A percentile compares a stretch with the other conserved stretches of the same genome.
Conservation (phyloP, 2,113 vertebrate genomes). For the Sinocyclocheilus anshuiensis region DNA sequence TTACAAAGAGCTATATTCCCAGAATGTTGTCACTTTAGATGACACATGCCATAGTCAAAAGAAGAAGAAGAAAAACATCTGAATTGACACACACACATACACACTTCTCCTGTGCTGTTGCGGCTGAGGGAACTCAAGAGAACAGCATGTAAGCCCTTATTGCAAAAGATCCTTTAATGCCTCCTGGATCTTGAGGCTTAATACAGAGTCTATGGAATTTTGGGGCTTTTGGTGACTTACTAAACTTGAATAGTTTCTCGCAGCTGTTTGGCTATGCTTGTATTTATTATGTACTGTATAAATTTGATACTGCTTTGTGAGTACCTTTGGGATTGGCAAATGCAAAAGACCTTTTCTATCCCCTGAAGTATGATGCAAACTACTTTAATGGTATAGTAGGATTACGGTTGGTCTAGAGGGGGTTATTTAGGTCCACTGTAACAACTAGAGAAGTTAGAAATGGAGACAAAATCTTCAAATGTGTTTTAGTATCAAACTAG, state of each 20-base stretch:
- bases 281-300: background rate
- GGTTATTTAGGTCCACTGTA: background rate
- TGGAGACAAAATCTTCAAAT: background rate
- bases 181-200: background rate
- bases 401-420: background rate
- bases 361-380: background rate
- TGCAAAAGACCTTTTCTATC: background rate
- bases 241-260: background rate
- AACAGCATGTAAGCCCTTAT: background rate
- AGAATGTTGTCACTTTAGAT: no score
- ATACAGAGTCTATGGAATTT: background rate
- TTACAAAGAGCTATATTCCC: no score
- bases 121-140: background rate
- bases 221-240: background rate
- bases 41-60: no score
- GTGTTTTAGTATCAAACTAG: background rate
- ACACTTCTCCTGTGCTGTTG: background rate
- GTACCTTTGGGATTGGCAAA: background rate
- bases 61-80: no score
- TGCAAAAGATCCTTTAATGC: slow-evolving; percentile 22
- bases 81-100: no score
- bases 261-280: background rate
- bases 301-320: background rate
- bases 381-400: background rate
- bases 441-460: background rate